These are phyloP conservation scores for Cistogaster globosa DNA, from an alignment of 2,888 invertebrate genomes.

Conservation along the genomic window DNA sequence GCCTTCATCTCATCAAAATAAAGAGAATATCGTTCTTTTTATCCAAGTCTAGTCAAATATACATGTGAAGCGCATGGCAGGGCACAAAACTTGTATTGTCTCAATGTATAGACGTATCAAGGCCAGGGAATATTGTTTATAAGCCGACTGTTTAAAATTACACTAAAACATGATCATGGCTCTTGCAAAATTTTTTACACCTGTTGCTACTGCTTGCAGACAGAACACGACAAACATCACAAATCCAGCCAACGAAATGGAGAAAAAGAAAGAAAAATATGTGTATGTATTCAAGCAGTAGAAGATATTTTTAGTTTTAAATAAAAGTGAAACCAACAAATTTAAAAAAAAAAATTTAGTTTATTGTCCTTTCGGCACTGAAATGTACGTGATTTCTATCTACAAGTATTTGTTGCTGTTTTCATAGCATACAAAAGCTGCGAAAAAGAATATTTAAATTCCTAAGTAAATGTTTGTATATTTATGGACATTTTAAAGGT, in stretches of 20 bases:
- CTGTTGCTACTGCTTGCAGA: constrained; percentile 37
- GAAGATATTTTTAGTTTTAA: not conserved
- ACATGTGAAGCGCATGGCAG: not conserved
- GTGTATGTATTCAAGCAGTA: too few species aligned
- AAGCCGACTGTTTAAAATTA: constrained; percentile 10
- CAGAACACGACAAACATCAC: too few species aligned
- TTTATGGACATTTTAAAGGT: constrained; percentile 70
- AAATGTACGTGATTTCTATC: not conserved
- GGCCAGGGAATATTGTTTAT: constrained; percentile 3
- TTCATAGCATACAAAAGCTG: constrained; percentile 61
- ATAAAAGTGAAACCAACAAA: not conserved
- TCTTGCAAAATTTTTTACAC: constrained; percentile 53
- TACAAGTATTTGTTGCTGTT: not conserved
- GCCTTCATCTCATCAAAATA: too few species aligned
- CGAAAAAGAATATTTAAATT: constrained; percentile 76
- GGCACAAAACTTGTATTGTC: constrained; percentile 10
- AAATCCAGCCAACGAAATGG: too few species aligned
- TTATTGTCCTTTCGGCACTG: not conserved
- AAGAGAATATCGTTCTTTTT: too few species aligned
- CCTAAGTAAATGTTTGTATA: not conserved
- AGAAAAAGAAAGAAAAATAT: too few species aligned
- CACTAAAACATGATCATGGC: constrained; percentile 28
- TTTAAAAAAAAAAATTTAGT: not conserved
- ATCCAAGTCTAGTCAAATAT: not conserved
- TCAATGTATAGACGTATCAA: constrained; percentile 4